Conservation (phyloP, 2,797 vertebrate genomes). For the Danio kyathit region DNA sequence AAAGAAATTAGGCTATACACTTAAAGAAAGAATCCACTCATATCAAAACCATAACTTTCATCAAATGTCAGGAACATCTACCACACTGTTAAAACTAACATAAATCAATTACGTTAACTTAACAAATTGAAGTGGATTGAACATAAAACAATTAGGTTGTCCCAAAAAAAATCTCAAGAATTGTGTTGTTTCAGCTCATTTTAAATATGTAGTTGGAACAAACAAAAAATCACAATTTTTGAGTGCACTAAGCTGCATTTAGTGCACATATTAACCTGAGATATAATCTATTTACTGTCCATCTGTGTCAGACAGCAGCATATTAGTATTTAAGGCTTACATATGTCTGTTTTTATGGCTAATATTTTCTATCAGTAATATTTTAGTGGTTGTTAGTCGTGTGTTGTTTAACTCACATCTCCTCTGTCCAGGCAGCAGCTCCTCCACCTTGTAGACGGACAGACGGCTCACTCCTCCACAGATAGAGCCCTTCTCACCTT, state of each 20-base stretch:
- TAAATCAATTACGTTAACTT: too few species aligned
- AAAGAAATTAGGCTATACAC: neutral
- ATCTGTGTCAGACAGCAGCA: neutral
- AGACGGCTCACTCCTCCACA: constrained; percentile 91
- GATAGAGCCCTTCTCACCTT: constrained; percentile 85
- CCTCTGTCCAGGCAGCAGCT: constrained; percentile 78
- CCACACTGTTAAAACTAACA: too few species aligned
- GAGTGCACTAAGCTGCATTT: neutral
- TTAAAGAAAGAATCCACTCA: neutral
- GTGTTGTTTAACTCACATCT: constrained; percentile 80
- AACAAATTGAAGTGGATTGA: too few species aligned
- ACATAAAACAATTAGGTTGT: too few species aligned
- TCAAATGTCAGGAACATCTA: neutral
- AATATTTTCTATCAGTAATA: neutral
- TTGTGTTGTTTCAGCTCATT: neutral
- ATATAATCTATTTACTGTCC: neutral
- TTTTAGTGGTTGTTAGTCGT: too few species aligned
- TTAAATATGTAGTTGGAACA: too few species aligned
- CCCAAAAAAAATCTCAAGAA: neutral
- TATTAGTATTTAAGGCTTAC: neutral
- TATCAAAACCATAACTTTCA: neutral
- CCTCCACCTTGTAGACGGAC: constrained; percentile 90
- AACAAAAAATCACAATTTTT: too few species aligned
- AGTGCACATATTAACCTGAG: neutral
- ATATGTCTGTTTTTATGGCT: neutral